These are phyloP conservation scores for Megaceryle alcyon DNA, from an alignment of 2,797 vertebrate genomes.

Conservation along the genomic window DNA sequence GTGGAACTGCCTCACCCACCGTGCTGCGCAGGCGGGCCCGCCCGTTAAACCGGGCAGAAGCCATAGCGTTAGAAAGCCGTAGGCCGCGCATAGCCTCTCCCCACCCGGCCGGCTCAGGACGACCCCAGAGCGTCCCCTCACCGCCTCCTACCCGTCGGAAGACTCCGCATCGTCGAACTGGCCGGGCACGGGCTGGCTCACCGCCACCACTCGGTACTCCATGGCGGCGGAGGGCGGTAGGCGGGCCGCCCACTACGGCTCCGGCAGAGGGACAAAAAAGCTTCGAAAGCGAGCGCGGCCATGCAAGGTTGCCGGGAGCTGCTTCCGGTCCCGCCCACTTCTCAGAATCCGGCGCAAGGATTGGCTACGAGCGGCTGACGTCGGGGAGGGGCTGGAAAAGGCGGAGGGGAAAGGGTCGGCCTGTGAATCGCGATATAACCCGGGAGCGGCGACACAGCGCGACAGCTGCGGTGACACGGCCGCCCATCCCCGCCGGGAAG, in stretches of 20 bases:
- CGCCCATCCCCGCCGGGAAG: too few species aligned
- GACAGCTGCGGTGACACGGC: too few species aligned
- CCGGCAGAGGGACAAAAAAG: background rate
- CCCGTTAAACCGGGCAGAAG: background rate
- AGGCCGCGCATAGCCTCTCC: background rate
- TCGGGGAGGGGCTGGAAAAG: background rate
- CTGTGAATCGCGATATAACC: too few species aligned
- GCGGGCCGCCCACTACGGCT: background rate
- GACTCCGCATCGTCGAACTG: constrained; percentile 91
- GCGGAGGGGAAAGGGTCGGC: too few species aligned
- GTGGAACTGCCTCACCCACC: fast-evolving
- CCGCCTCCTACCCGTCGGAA: constrained; percentile 77
- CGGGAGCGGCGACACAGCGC: too few species aligned
- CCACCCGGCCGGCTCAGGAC: background rate
- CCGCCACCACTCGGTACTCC: constrained; percentile 68
- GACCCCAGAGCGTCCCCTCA: background rate
- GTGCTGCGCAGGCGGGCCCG: fast-evolving
- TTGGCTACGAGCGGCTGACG: background rate
- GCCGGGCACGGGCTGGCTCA: constrained; percentile 80
- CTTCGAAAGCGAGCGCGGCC: fast-evolving
- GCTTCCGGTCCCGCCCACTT: fast-evolving
- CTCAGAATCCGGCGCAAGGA: fast-evolving
- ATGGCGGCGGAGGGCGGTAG: background rate
- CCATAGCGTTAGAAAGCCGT: too few species aligned
- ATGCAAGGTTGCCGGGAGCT: fast-evolving